These are phyloP conservation scores for Keiferia lycopersicella DNA, from an alignment of 2,888 invertebrate species.

Conservation along the genomic window DNA sequence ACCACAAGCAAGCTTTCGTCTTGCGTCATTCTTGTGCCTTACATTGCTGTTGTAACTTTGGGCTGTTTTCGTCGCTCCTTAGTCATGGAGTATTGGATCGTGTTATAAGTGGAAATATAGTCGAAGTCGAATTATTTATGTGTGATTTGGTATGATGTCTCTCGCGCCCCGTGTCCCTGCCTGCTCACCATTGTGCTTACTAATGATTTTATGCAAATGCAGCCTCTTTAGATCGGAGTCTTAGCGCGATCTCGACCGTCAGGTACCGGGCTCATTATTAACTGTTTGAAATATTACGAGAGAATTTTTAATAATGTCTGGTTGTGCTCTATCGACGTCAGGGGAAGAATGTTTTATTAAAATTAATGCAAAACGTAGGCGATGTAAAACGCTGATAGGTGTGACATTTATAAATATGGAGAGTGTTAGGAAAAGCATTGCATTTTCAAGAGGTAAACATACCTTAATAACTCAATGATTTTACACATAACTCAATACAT, in stretches of 20 bases:
- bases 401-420: neutral
- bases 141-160: slow-evolving; percentile 71
- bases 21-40: slow-evolving; percentile 30
- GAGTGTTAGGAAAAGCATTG: too few species aligned
- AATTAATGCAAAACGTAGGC: neutral
- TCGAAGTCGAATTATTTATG: slow-evolving; percentile 47
- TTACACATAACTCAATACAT: too few species aligned
- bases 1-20: slow-evolving; percentile 43
- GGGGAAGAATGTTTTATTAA: slow-evolving; percentile 1
- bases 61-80: neutral
- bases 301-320: slow-evolving; percentile 56
- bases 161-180: slow-evolving; percentile 76
- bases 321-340: slow-evolving; percentile 12
- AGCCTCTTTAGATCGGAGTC: slow-evolving; percentile 81
- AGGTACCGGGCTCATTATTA: slow-evolving; percentile 80
- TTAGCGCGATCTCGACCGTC: slow-evolving; percentile 81
- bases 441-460: too few species aligned
- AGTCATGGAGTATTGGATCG: slow-evolving; percentile 44
- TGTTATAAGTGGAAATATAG: slow-evolving; percentile 20
- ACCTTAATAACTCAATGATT: too few species aligned
- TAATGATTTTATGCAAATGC: slow-evolving; percentile 82
- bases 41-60: slow-evolving; percentile 44
- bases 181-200: slow-evolving; percentile 80
- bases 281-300: slow-evolving; percentile 79
- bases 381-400: neutral